Evolutionary conservation across 2,888 invertebrate genomes (phyloP).

Genomic region (Hydraecia micacea): DNA sequence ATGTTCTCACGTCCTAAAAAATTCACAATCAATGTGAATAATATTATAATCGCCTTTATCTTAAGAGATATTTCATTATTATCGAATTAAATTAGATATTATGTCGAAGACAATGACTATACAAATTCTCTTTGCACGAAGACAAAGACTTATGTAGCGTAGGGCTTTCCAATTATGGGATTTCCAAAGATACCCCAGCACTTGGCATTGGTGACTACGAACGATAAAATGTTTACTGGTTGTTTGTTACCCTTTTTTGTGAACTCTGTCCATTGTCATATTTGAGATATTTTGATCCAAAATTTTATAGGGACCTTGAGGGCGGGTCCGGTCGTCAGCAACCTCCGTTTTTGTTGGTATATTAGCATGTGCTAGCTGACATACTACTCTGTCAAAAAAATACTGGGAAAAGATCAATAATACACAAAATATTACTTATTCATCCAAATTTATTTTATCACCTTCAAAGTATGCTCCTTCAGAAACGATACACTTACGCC

Average conservation of each 20-base stretch:
- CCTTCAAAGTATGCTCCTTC: too few species aligned
- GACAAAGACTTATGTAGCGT: constrained; percentile 10
- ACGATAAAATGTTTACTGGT: constrained; percentile 23
- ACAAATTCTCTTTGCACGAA: neutral
- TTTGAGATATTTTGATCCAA: constrained; percentile 18
- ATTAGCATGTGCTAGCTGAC: too few species aligned
- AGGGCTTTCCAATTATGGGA: neutral
- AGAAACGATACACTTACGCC: too few species aligned
- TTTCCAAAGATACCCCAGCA: constrained; percentile 7
- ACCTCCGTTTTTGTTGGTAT: neutral
- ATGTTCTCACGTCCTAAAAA: constrained; percentile 31
- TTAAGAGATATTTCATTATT: constrained; percentile 11
- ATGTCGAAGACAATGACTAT: too few species aligned
- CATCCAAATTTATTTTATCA: too few species aligned
- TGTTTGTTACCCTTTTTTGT: constrained; percentile 29
- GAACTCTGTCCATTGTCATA: constrained; percentile 13
- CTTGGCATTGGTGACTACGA: constrained; percentile 1
- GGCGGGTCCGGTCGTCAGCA: neutral
- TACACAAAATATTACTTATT: too few species aligned
- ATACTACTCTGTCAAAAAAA: too few species aligned
- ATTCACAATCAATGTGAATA: constrained; percentile 34
- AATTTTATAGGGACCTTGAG: constrained; percentile 9
- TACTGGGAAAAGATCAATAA: too few species aligned
- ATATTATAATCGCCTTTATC: constrained; percentile 28
- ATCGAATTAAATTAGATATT: constrained; percentile 5